A percentile compares a stretch with the other conserved stretches of the same genome.
Conservation (phyloP, 2,797 vertebrate species). For the Fistularia tabacaria region DNA sequence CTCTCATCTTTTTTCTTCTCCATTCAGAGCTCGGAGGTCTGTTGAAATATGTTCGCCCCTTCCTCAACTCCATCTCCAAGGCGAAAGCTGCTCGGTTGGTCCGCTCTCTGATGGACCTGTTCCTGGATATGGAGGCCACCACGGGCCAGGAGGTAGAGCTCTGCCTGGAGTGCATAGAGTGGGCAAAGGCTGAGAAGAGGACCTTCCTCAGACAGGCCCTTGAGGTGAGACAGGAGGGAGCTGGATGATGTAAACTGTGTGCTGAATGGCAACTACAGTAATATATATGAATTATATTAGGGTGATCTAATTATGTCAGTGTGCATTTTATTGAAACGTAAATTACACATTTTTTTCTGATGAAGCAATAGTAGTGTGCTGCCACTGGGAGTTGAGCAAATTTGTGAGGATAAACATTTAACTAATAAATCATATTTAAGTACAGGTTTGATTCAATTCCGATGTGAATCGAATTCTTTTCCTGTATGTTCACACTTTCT, state of each 20-base stretch:
- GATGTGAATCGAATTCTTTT: background rate
- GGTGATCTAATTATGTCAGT: too few relatives aligned
- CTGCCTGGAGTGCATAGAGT: slow-evolving; percentile 97
- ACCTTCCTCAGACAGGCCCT: slow-evolving; percentile 96
- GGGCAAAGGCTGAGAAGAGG: slow-evolving; percentile 98
- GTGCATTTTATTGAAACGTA: too few relatives aligned
- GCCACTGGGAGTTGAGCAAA: too few relatives aligned
- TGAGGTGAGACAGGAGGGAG: slow-evolving; percentile 76
- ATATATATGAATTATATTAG: too few relatives aligned
- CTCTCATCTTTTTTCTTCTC: background rate
- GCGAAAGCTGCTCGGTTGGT: slow-evolving; percentile 96
- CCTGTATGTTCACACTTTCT: background rate
- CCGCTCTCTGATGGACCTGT: slow-evolving; percentile 92
- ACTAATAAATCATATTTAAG: too few relatives aligned
- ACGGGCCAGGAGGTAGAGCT: slow-evolving; percentile 97
- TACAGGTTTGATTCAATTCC: background rate
- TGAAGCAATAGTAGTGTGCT: too few relatives aligned
- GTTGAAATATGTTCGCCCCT: slow-evolving; percentile 94
- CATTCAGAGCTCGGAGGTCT: slow-evolving; percentile 91
- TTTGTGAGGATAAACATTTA: too few relatives aligned
- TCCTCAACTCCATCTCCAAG: slow-evolving; percentile 98
- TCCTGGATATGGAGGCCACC: slow-evolving; percentile 98
- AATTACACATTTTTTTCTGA: too few relatives aligned
- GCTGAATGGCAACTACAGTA: too few relatives aligned
- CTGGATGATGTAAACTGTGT: too few relatives aligned